These are phyloP conservation scores for Rhamnusium bicolor DNA, from an alignment of 2,888 invertebrate genomes.

Conservation along the genomic window DNA sequence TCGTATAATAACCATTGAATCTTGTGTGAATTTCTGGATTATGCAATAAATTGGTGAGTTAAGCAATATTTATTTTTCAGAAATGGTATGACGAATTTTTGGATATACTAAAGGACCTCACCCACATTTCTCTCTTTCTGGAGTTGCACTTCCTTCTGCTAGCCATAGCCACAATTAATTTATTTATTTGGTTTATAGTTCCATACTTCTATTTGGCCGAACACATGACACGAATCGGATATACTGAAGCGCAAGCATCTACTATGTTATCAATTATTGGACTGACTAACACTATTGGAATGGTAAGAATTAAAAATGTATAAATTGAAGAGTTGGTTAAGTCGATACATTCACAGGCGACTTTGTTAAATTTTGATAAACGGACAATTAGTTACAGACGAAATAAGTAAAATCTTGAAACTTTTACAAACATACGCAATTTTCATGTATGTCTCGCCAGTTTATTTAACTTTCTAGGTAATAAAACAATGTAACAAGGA, in stretches of 20 bases:
- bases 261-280: conserved; percentile 89
- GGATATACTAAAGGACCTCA: conserved; percentile 79
- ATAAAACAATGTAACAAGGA: too few species aligned
- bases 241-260: conserved; percentile 82
- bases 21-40: too few species aligned
- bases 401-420: too few species aligned
- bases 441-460: too few species aligned
- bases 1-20: too few species aligned
- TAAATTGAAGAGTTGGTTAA: neutral
- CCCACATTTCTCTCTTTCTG: conserved; percentile 85
- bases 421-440: too few species aligned
- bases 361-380: too few species aligned
- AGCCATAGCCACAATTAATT: conserved; percentile 87
- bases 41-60: too few species aligned
- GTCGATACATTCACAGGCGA: too few species aligned
- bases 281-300: conserved; percentile 90
- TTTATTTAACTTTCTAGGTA: too few species aligned
- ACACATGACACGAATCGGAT: conserved; percentile 80
- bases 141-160: conserved; percentile 85
- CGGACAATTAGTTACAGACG: too few species aligned
- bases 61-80: conserved; percentile 74
- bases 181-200: conserved; percentile 95
- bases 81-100: conserved; percentile 81
- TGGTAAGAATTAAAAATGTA: conserved; percentile 77
- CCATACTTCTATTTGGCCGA: conserved; percentile 95